Base-by-base conservation (phyloP, 2,113 vertebrate genomes). In the Arothron firmamentum region DNA sequence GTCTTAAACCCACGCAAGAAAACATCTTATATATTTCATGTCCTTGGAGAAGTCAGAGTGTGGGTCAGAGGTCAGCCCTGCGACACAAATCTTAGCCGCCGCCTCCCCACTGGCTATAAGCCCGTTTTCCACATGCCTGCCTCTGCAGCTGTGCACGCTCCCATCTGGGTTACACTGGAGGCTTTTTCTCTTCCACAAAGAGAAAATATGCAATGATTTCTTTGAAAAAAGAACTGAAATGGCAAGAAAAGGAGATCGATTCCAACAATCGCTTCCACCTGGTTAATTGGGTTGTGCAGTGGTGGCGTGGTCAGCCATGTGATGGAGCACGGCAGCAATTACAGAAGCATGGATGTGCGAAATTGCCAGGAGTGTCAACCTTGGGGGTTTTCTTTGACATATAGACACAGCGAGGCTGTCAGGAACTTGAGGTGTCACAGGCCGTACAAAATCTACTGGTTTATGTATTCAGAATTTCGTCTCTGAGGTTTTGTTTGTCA, bases 91-190 rank as follows among this genome's bases (percentile, higher is more conserved):
- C 65, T 58, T 16, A 10, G 5, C 66, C 67, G 54, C 60, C 13
- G 17, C 16, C 48, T 17, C 45, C 45, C 14, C 15, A 72, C 71
- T 78, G 70, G 82, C 81, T 72, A 50, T 83, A 80, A 87, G 79
- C 79, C 78, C 70, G 79, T 87, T 89, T 88, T 88, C 82, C 87
- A 84, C 84, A 85, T 84, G 87, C 79, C 76, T 80, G 78, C 81
- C 67, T 78, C 78, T 77, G 75, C 87, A 90, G 86, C 86, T 85
- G 85, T 83, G 75, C 82, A 77, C 60, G 67, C 68, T 83, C 79
- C 77, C 83, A 80, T 87, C 82, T 85, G 76, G 77, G 81, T 83
- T 82, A 79, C 77, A 72, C 67, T 67, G 67, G 81, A 62, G 63
- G 59, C 48, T 55, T 79, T 81, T 81, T 67, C 56, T 59, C 76